phyloP scores from a whole-genome alignment of 2,797 vertebrate species.

The Paguma larvata region DNA sequence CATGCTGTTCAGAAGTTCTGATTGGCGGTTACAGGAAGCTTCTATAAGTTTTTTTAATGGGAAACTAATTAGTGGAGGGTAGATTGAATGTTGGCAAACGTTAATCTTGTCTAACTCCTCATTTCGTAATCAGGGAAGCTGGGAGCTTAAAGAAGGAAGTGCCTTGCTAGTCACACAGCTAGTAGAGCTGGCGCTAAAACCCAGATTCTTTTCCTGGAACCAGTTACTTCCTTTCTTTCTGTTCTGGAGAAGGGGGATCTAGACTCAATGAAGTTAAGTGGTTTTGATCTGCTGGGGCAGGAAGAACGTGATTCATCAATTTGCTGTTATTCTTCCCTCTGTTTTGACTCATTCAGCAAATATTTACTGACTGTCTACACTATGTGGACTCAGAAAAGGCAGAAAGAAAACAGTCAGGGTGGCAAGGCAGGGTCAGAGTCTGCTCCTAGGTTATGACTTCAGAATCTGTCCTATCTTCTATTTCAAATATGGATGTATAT shows the following conservation, averaged over 20 bases:
- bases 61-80: conserved; percentile 53
- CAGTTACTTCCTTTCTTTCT: conserved; percentile 44
- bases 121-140: conserved; percentile 44
- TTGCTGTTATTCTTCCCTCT: conserved; percentile 72
- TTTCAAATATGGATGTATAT: background rate
- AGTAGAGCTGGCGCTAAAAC: background rate
- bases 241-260: background rate
- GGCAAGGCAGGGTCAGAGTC: background rate
- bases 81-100: conserved; percentile 44
- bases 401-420: background rate
- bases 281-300: background rate
- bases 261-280: conserved; percentile 5
- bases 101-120: conserved; percentile 8
- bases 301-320: conserved; percentile 69
- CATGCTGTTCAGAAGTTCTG: conserved; percentile 41
- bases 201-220: background rate
- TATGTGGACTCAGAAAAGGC: background rate
- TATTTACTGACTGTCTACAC: conserved; percentile 68
- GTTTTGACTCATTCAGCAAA: conserved; percentile 77
- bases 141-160: conserved; percentile 60
- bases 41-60: background rate
- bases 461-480: background rate
- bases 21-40: conserved; percentile 28
- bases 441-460: background rate
- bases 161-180: background rate